Conservation (phyloP, 2,888 invertebrate species). For the Stramonita haemastoma region DNA sequence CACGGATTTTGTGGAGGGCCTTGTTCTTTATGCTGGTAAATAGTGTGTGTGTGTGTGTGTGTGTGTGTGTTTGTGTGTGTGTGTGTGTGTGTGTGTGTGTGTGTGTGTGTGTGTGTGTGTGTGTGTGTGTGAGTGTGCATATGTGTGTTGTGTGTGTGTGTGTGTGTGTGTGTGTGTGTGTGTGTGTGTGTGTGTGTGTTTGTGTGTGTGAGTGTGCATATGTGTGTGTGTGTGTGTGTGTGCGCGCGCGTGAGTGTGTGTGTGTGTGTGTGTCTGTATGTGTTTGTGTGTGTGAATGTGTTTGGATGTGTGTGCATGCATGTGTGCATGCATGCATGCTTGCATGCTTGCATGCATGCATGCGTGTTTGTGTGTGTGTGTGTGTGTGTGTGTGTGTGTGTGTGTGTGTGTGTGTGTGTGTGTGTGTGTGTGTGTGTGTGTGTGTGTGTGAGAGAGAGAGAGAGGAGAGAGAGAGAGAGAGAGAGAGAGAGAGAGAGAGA, state of each 20-base stretch:
- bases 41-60: neutral
- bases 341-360: too few relatives aligned
- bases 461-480: too few relatives aligned
- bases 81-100: neutral
- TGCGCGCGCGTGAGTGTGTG: neutral
- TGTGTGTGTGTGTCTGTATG: neutral
- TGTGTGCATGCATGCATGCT: too few relatives aligned
- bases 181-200: neutral
- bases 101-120: neutral
- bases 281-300: too few relatives aligned
- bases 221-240: neutral
- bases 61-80: neutral
- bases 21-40: slow-evolving; percentile 90
- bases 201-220: neutral
- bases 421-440: too few relatives aligned
- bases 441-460: too few relatives aligned
- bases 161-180: slow-evolving; percentile 23
- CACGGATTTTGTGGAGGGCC: slow-evolving; percentile 96
- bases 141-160: neutral
- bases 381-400: too few relatives aligned
- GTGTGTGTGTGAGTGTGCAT: neutral
- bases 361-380: too few relatives aligned
- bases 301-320: too few relatives aligned
- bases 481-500: too few relatives aligned
- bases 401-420: too few relatives aligned